Evolutionary conservation across 2,797 vertebrate species (phyloP).

Genomic region (Pipistrellus pygmaeus): DNA sequence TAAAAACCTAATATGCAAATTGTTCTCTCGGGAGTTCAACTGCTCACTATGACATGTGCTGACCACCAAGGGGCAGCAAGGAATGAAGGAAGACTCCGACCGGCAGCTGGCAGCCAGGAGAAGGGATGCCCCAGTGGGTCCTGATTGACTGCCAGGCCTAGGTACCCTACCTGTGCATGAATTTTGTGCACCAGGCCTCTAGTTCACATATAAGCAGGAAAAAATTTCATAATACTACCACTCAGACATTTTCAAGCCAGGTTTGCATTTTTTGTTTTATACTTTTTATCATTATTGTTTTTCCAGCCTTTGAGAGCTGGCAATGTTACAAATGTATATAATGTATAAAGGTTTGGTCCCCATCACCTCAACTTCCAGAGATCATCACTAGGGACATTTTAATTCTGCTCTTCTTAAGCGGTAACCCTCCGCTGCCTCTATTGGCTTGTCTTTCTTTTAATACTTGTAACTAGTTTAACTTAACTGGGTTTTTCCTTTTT

Average conservation of each 20-base stretch:
- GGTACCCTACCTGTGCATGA: too few relatives aligned
- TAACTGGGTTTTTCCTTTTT: slow-evolving; percentile 64
- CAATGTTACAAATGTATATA: background rate
- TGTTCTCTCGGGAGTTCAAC: too few relatives aligned
- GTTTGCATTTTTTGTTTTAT: slow-evolving; percentile 25
- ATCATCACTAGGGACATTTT: background rate
- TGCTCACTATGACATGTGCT: too few relatives aligned
- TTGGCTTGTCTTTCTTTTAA: slow-evolving; percentile 39
- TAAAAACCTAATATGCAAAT: too few relatives aligned
- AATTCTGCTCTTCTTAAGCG: background rate
- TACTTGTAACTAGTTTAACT: slow-evolving; percentile 42
- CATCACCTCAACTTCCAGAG: background rate
- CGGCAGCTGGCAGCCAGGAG: too few relatives aligned
- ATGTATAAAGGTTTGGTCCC: background rate
- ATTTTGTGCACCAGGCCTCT: too few relatives aligned
- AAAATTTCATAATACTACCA: background rate
- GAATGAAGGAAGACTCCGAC: too few relatives aligned
- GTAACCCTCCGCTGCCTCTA: background rate
- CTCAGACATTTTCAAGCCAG: slow-evolving; percentile 12
- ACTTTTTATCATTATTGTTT: background rate
- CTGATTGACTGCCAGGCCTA: too few relatives aligned
- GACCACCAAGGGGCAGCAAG: too few relatives aligned
- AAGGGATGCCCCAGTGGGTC: too few relatives aligned
- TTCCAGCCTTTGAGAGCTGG: slow-evolving; percentile 24
- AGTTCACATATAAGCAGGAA: background rate